Percentiles rank a stretch among this genome's conserved stretches.
Conservation (phyloP, 2,888 invertebrate genomes). For the Rhagonycha lutea region DNA sequence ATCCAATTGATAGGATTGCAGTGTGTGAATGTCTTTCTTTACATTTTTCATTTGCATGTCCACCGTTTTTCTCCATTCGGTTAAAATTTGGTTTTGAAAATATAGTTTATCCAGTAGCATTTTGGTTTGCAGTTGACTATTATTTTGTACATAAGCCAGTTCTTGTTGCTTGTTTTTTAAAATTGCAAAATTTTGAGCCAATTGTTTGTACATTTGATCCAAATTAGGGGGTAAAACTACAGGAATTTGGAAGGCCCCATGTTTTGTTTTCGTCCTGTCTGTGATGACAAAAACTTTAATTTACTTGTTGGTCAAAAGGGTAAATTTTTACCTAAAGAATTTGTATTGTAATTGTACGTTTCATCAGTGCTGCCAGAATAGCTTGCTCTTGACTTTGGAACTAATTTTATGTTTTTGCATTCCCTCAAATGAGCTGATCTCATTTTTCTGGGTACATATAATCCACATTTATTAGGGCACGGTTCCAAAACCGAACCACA, state of each 20-base stretch:
- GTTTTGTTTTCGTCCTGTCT: not conserved
- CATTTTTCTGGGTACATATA: constrained; percentile 69
- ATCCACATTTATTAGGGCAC: constrained; percentile 71
- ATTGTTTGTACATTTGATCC: constrained; percentile 12
- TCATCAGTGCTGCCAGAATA: not conserved
- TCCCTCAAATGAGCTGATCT: constrained; percentile 62
- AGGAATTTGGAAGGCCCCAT: not conserved
- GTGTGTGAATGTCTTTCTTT: constrained; percentile 45
- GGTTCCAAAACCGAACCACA: constrained; percentile 75
- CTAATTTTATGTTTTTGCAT: constrained; percentile 47
- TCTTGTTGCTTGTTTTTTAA: constrained; percentile 25
- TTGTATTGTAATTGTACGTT: not conserved
- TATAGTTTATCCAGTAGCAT: constrained; percentile 44
- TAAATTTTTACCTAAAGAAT: not conserved
- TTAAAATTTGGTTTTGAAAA: constrained; percentile 54
- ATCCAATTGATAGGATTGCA: constrained; percentile 36
- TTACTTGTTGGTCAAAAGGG: not conserved
- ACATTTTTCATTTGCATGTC: constrained; percentile 59
- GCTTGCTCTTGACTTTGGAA: constrained; percentile 1
- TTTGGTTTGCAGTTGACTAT: constrained; percentile 28
- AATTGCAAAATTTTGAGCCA: constrained; percentile 9
- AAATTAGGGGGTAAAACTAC: not conserved
- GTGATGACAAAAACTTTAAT: not conserved
- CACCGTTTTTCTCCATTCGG: constrained; percentile 59
- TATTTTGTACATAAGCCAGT: constrained; percentile 16